Conservation (phyloP, 1,140 invertebrate genomes). For the Hyles euphorbiae region DNA sequence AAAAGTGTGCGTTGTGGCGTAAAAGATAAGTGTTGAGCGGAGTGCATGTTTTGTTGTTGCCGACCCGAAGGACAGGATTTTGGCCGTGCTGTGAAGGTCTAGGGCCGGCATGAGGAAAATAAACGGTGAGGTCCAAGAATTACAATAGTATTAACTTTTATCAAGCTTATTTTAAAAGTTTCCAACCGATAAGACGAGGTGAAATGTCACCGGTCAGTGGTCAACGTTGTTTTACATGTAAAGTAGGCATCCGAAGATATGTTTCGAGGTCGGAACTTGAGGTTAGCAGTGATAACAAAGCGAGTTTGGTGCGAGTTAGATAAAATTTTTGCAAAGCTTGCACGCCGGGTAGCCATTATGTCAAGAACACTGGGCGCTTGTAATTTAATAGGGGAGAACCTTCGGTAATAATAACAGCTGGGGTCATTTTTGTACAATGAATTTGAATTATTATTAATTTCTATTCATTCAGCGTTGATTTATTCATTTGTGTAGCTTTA, state of each 20-base stretch:
- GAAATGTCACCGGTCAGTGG: constrained; percentile 34
- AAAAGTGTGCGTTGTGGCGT: constrained; percentile 42
- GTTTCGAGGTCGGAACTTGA: constrained; percentile 8
- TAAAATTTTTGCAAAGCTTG: constrained; percentile 13
- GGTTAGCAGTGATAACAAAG: not conserved
- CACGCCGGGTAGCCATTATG: constrained; percentile 16
- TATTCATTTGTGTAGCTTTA: no score
- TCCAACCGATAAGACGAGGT: constrained; percentile 31
- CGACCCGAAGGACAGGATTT: constrained; percentile 59
- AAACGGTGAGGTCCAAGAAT: constrained; percentile 53
- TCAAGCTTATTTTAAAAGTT: not conserved
- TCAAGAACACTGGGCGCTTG: constrained; percentile 23
- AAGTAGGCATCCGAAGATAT: constrained; percentile 28
- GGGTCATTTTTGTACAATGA: constrained; percentile 1
- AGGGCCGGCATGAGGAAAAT: constrained; percentile 69
- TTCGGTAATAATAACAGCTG: constrained; percentile 26
- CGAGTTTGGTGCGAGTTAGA: constrained; percentile 8
- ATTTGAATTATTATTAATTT: not conserved
- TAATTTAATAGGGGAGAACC: constrained; percentile 29
- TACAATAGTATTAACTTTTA: constrained; percentile 9
- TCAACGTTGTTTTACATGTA: no score
- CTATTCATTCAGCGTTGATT: not conserved
- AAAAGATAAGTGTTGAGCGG: constrained; percentile 51
- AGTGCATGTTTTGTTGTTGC: constrained; percentile 67
- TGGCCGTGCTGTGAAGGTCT: constrained; percentile 62